A percentile compares a stretch with the other conserved stretches of the same genome.
Conservation (phyloP, 2,888 invertebrate species). For the Acanthosoma haemorrhoidale region DNA sequence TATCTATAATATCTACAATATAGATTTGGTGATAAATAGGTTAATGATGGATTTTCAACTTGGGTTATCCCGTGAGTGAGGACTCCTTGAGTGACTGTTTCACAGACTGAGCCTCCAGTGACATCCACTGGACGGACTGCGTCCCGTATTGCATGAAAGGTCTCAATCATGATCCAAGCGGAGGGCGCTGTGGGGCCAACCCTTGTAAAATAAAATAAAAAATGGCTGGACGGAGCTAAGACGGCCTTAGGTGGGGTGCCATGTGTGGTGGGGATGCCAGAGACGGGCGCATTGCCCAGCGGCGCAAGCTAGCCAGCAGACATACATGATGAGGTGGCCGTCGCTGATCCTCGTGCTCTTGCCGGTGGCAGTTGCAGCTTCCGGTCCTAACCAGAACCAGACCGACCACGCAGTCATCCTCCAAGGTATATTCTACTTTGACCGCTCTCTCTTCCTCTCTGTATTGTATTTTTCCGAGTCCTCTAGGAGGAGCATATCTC, state of each 20-base stretch:
- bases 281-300: slow-evolving; percentile 5
- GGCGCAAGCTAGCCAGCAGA: slow-evolving; percentile 14
- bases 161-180: neutral
- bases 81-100: too few relatives aligned
- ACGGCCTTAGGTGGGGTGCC: neutral
- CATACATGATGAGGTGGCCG: slow-evolving; percentile 17
- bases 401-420: slow-evolving; percentile 36
- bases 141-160: neutral
- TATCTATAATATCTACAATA: too few relatives aligned
- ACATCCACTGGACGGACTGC: too few relatives aligned
- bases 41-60: too few relatives aligned
- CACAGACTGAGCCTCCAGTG: too few relatives aligned
- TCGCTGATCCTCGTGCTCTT: slow-evolving; percentile 5
- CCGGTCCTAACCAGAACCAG: slow-evolving; percentile 30
- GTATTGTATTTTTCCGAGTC: neutral
- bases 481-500: neutral
- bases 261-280: neutral
- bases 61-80: too few relatives aligned
- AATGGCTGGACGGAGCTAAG: neutral
- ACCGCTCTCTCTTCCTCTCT: neutral
- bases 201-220: slow-evolving; percentile 25
- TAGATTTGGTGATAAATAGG: too few relatives aligned
- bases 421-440: slow-evolving; percentile 30
- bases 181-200: neutral
- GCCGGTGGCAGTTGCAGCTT: slow-evolving; percentile 9